Evolutionary conservation across 2,888 invertebrate genomes (phyloP).

Genomic region (Acronicta psi): DNA sequence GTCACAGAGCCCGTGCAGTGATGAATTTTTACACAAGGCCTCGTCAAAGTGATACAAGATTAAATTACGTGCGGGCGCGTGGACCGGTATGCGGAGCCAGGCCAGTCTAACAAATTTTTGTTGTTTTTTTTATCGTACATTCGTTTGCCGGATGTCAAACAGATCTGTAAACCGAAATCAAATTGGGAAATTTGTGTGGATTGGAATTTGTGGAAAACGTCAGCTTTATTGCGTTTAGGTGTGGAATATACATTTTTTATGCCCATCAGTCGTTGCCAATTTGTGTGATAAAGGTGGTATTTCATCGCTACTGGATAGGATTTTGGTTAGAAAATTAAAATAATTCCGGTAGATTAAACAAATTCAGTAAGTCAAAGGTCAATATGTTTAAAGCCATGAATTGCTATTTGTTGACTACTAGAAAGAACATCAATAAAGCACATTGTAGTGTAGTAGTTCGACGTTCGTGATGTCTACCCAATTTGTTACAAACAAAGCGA

Average conservation of each 20-base stretch:
- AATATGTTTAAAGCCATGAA: too few species aligned
- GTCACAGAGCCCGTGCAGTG: constrained; percentile 47
- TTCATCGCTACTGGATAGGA: too few species aligned
- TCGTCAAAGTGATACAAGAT: constrained; percentile 82
- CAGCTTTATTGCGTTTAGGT: constrained; percentile 45
- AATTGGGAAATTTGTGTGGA: constrained; percentile 74
- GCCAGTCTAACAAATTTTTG: constrained; percentile 65
- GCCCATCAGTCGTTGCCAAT: constrained; percentile 39
- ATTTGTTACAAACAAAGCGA: too few species aligned
- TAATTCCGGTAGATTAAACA: too few species aligned
- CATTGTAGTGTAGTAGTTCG: too few species aligned
- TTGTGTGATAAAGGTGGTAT: constrained; percentile 11
- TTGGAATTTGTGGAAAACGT: constrained; percentile 67
- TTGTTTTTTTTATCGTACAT: constrained; percentile 68
- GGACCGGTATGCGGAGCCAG: constrained; percentile 61
- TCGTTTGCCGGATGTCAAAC: constrained; percentile 82
- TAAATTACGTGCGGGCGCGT: constrained; percentile 77
- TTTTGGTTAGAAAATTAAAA: too few species aligned
- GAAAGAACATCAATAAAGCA: too few species aligned
- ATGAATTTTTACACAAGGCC: constrained; percentile 69
- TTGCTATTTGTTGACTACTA: too few species aligned
- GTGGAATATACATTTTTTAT: constrained; percentile 38
- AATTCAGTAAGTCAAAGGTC: too few species aligned
- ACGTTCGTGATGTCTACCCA: too few species aligned
- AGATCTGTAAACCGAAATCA: constrained; percentile 80